Base-by-base conservation (phyloP, 2,113 vertebrate species). In the Suncus etruscus region DNA sequence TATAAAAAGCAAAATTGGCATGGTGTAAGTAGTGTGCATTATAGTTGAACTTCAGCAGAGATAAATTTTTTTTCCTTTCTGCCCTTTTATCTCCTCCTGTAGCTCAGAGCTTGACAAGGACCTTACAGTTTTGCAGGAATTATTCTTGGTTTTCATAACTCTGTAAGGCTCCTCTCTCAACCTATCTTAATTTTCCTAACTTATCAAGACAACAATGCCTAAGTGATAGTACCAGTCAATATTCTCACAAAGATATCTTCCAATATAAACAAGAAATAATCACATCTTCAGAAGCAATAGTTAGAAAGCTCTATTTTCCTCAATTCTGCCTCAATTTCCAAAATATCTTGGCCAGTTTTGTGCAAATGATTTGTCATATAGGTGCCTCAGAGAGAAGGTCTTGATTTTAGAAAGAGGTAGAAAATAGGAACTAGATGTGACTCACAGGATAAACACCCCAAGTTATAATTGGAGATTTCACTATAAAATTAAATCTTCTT, bases 131-230 rank as follows among this genome's bases (percentile, higher is more conserved):
- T 15, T 20, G 31, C 10, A 11, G 0, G 8, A 0, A 8, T 18
- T 47, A 27, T 11, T 39, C 0, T 47, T 2, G 8, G 39, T 31
- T 25, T n/a, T 1, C 11, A 1, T 0, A 0, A 6, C 4, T n/a
- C 2, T n/a, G 14, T 2, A 18, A 24, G 22, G n/a, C 54, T n/a
- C n/a, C n/a, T n/a, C n/a, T 31, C 80, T 72, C 54, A 47, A 7
- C 1, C 0, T 61, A 6, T 11, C 2, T 27, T 29, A 29, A 66
- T 66, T 66, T 66, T 7, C 11, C 66, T 45, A 24, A 69, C 2
- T 22, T 51, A 11, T 39, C 2, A 24, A 10, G 65, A 32, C 27
- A 45, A 20, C 27, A 4, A 61, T 76, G 6, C 69, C 29, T 20
- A 1, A 80, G 39, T 8, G 20, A 66, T 22, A 47, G 3, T 0